phyloP scores from a whole-genome alignment of 2,888 invertebrate genomes.

The Leucophenga montana region DNA sequence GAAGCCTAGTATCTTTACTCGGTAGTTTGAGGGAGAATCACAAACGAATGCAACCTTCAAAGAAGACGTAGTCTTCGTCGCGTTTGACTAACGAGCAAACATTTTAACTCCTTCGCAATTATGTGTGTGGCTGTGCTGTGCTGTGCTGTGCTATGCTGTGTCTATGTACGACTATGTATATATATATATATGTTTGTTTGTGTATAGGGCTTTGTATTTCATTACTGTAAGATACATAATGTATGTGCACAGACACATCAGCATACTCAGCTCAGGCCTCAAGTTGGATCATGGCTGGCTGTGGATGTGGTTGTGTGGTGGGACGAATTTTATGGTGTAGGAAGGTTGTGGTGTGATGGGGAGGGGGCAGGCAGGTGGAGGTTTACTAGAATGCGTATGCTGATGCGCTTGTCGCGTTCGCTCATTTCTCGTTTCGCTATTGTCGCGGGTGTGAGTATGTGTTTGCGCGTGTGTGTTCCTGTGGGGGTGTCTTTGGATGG shows the following conservation, averaged over 20 bases:
- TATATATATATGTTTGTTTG: conserved; percentile 6
- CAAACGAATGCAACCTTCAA: conserved; percentile 13
- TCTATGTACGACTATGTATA: conserved; percentile 21
- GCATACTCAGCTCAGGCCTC: conserved; percentile 12
- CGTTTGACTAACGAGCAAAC: conserved; percentile 56
- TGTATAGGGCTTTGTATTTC: conserved; percentile 40
- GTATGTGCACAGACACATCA: background rate
- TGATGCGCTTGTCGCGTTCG: conserved; percentile 17
- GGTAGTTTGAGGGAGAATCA: too few relatives aligned
- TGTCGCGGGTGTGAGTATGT: background rate
- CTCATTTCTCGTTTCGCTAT: conserved; percentile 19
- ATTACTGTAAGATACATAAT: conserved; percentile 36
- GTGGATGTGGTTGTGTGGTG: background rate
- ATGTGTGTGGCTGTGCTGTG: conserved; percentile 41
- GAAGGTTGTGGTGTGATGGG: too few relatives aligned
- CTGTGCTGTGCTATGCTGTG: too few relatives aligned
- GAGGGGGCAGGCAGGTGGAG: too few relatives aligned
- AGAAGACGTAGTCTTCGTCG: conserved; percentile 28
- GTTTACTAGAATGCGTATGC: conserved; percentile 5
- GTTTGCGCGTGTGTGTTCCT: background rate
- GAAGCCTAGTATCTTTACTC: too few relatives aligned
- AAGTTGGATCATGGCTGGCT: conserved; percentile 12
- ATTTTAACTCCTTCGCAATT: conserved; percentile 59
- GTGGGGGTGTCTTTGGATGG: background rate
- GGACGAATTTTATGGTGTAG: too few relatives aligned